Conservation (phyloP, 2,888 invertebrate species). For the Tortrix viridana region DNA sequence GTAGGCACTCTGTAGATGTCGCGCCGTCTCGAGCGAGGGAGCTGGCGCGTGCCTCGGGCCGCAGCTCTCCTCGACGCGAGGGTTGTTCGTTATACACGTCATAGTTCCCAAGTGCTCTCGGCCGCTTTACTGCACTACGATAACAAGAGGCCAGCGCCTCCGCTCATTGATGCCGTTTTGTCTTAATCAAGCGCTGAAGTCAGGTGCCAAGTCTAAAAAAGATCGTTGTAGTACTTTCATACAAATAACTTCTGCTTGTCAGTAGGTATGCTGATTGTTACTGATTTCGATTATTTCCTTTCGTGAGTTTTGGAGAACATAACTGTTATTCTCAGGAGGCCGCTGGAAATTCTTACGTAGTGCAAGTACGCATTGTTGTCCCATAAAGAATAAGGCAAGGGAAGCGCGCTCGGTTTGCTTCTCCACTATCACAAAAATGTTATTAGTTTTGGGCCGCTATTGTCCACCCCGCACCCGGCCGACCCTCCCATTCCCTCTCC, state of each 20-base stretch:
- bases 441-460: conserved; percentile 82
- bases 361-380: conserved; percentile 74
- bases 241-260: conserved; percentile 1
- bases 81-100: conserved; percentile 77
- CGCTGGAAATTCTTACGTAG: conserved; percentile 62
- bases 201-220: conserved; percentile 55
- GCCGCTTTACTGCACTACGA: conserved; percentile 67
- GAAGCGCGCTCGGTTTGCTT: conserved; percentile 68
- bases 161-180: conserved; percentile 74
- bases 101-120: conserved; percentile 74
- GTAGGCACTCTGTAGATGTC: conserved; percentile 45
- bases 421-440: conserved; percentile 80
- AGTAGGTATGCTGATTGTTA: neutral
- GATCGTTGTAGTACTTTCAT: conserved; percentile 39
- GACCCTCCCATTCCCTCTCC: conserved; percentile 63
- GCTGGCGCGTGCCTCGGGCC: conserved; percentile 63
- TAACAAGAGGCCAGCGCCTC: conserved; percentile 73
- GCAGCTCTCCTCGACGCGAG: conserved; percentile 58
- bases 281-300: conserved; percentile 44
- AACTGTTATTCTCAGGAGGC: conserved; percentile 55
- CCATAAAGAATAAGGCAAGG: conserved; percentile 70
- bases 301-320: conserved; percentile 31
- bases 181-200: conserved; percentile 54
- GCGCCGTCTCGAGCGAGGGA: conserved; percentile 52
- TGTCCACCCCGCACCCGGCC: conserved; percentile 68